Evolutionary conservation across 2,888 invertebrate genomes (phyloP).

Genomic region (Agrochola macilenta): DNA sequence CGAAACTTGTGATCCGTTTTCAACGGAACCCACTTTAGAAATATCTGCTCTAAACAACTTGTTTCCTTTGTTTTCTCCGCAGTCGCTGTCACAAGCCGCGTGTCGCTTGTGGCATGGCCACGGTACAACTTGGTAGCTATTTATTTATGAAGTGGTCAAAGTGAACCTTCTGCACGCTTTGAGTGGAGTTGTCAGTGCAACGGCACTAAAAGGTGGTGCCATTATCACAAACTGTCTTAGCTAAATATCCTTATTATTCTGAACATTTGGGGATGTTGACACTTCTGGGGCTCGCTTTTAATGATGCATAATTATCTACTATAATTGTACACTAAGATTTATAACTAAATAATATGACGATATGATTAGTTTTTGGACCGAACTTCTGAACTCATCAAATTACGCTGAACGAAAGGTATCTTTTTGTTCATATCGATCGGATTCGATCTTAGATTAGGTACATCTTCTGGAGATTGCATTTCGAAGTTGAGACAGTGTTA

Average conservation of each 20-base stretch:
- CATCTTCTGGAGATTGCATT: neutral
- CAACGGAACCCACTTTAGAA: too few species aligned
- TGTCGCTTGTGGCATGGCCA: too few species aligned
- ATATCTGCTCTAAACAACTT: too few species aligned
- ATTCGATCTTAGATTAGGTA: neutral
- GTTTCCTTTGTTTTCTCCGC: neutral
- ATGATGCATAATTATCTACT: neutral
- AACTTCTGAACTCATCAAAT: neutral
- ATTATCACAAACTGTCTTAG: neutral
- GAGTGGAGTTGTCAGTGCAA: neutral
- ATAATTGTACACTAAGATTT: neutral
- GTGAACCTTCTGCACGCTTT: conserved; percentile 10
- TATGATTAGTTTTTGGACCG: neutral
- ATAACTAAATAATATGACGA: neutral
- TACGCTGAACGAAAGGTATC: neutral
- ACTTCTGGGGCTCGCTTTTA: neutral
- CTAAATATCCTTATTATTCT: neutral
- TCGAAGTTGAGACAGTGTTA: neutral
- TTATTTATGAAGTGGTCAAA: neutral
- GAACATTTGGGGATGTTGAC: conserved; percentile 5
- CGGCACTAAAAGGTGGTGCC: neutral
- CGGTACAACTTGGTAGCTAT: neutral
- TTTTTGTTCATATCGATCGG: neutral
- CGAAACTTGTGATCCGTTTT: too few species aligned
- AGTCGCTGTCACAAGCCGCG: too few species aligned